Conservation (phyloP, 1,140 invertebrate genomes). For the Colletes gigas region DNA sequence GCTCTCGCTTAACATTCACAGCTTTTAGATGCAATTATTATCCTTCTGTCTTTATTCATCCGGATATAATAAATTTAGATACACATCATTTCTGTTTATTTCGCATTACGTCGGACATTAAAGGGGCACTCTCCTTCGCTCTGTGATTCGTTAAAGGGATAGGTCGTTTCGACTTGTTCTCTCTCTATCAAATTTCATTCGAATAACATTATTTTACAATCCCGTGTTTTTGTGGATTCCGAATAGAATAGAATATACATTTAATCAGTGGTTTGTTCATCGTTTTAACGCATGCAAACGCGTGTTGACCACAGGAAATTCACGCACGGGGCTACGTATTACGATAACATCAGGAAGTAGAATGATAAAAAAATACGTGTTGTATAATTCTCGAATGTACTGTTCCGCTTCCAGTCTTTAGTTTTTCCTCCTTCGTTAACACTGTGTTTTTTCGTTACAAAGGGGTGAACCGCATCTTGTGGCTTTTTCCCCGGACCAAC, state of each 20-base stretch:
- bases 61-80: neutral
- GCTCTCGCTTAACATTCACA: neutral
- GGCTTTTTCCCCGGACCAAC: no score
- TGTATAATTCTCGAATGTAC: neutral
- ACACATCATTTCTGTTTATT: no score
- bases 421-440: neutral
- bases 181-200: no score
- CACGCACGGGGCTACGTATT: conserved; percentile 10
- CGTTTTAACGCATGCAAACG: neutral
- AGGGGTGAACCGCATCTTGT: no score
- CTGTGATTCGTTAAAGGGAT: no score
- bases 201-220: no score
- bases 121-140: no score
- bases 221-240: neutral
- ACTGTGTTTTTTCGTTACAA: no score
- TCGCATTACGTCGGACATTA: no score
- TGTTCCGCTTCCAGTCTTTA: neutral
- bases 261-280: neutral
- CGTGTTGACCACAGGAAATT: conserved; percentile 35
- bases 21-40: neutral
- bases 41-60: no score
- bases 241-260: neutral
- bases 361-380: conserved; percentile 18
- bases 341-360: conserved; percentile 29
- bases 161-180: no score